Percentiles rank a stretch among this genome's conserved stretches.
Conservation (phyloP, 2,797 vertebrate species). For the Cebuella pygmaea region DNA sequence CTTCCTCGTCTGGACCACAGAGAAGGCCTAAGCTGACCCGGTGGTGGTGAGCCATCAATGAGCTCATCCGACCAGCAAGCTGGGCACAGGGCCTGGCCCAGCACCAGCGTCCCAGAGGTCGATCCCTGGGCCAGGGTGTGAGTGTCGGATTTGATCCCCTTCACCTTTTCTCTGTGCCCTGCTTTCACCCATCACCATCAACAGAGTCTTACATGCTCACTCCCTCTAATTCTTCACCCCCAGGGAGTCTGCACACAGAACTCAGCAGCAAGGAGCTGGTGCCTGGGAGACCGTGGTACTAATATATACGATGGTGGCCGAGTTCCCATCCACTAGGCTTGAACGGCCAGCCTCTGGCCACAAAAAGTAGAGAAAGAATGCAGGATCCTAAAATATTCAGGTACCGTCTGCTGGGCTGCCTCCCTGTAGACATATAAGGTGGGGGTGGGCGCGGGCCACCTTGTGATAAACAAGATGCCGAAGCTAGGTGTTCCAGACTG, state of each 20-base stretch:
- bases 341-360: background rate
- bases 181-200: background rate
- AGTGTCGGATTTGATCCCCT: background rate
- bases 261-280: background rate
- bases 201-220: background rate
- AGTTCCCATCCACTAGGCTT: background rate
- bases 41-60: conserved; percentile 29
- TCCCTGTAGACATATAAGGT: background rate
- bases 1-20: conserved; percentile 10
- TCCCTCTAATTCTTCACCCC: background rate
- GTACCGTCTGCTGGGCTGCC: background rate
- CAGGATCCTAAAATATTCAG: background rate
- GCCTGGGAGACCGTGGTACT: background rate
- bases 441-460: background rate
- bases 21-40: background rate
- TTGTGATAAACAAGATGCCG: conserved; percentile 17
- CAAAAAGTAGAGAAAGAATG: background rate
- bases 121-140: no score
- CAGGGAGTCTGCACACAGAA: background rate
- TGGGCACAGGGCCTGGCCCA: background rate
- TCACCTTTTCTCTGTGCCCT: background rate
- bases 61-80: background rate
- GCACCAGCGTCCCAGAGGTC: background rate
- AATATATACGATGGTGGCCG: background rate
- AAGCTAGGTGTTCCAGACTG: conserved; percentile 42